These are phyloP conservation scores for Pseudonaja textilis DNA, from an alignment of 2,113 vertebrate species.

Conservation along the genomic window DNA sequence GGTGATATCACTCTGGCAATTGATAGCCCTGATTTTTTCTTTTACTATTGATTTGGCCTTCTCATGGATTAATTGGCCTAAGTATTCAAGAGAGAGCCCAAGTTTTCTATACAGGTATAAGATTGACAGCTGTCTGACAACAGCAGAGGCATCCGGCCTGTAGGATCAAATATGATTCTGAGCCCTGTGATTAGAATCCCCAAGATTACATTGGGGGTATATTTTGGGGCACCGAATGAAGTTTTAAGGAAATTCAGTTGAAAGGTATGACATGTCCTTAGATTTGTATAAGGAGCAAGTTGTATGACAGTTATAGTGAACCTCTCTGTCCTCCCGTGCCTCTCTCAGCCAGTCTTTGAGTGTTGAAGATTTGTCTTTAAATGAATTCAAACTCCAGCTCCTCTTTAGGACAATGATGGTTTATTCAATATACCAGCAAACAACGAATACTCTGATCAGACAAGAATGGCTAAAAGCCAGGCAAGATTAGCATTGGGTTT, in stretches of 20 bases:
- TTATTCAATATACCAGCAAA: no score
- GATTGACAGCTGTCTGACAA: background rate
- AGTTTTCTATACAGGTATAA: background rate
- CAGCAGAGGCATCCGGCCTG: background rate
- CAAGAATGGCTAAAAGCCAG: no score
- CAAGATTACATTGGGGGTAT: background rate
- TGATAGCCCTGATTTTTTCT: background rate
- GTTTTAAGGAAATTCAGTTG: background rate
- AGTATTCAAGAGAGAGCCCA: background rate
- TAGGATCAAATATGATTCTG: background rate
- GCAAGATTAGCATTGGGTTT: no score
- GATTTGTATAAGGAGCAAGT: background rate
- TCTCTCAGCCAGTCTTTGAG: no score
- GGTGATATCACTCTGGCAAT: background rate
- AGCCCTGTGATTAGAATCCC: background rate
- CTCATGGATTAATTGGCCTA: background rate
- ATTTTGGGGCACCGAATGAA: background rate
- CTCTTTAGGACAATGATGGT: no score
- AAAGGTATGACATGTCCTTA: background rate
- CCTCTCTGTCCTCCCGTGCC: no score
- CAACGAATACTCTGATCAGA: no score
- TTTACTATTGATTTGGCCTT: background rate
- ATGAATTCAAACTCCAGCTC: no score
- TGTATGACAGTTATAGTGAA: no score
- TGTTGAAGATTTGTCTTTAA: no score